A percentile compares a stretch with the other conserved stretches of the same genome.
phyloP scores from a whole-genome alignment of 2,888 invertebrate genomes.

The Drosophila heteroneura region DNA sequence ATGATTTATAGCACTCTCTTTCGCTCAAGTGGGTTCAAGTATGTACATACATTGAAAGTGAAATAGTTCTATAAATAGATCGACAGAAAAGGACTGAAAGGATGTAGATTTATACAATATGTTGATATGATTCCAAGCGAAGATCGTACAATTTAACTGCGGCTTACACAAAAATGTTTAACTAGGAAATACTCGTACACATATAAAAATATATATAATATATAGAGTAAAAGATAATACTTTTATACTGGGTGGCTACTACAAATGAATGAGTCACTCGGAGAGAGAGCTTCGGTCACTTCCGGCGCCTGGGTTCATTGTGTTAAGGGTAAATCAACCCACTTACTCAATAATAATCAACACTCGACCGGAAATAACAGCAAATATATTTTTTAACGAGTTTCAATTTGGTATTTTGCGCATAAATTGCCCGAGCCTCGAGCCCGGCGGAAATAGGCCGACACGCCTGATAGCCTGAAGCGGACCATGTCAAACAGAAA shows the following conservation, averaged over 20 bases:
- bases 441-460: constrained; percentile 79
- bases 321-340: constrained; percentile 39
- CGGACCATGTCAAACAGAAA: constrained; percentile 32
- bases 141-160: neutral
- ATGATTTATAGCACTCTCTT: constrained; percentile 36
- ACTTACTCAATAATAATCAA: constrained; percentile 40
- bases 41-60: neutral
- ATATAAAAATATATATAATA: neutral
- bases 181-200: neutral
- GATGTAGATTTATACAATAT: neutral
- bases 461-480: constrained; percentile 78
- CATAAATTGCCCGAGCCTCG: constrained; percentile 59
- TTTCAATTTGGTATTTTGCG: constrained; percentile 55
- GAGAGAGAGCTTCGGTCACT: constrained; percentile 13
- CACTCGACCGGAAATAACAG: constrained; percentile 62
- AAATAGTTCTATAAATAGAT: constrained; percentile 13
- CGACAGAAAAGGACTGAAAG: neutral
- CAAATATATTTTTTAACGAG: constrained; percentile 60
- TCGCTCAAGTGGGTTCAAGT: constrained; percentile 25
- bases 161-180: neutral
- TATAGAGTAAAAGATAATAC: neutral
- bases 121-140: neutral
- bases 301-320: constrained; percentile 30
- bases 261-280: constrained; percentile 16
- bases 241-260: neutral